Percentiles rank a stretch among this genome's conserved stretches.
phyloP scores from a whole-genome alignment of 2,888 invertebrate species.

The Cheilosia pagana region DNA sequence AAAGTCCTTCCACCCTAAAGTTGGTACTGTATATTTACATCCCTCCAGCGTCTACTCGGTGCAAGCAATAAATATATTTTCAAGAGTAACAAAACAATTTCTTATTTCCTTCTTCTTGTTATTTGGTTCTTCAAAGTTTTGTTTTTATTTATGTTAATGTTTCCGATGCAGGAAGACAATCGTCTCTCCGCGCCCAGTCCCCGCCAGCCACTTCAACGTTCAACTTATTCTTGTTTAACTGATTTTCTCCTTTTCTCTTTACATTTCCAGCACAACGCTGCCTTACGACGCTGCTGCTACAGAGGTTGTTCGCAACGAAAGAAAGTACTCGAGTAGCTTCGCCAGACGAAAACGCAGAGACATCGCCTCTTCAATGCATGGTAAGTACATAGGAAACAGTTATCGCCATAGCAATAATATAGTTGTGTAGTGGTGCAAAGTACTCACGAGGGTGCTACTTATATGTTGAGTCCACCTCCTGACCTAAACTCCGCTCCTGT shows the following conservation, averaged over 20 bases:
- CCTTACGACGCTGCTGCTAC: constrained; percentile 49
- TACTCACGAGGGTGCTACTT: constrained; percentile 37
- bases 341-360: constrained; percentile 79
- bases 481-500: constrained; percentile 3
- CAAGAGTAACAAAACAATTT: constrained; percentile 34
- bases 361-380: constrained; percentile 81
- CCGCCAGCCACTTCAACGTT: not conserved
- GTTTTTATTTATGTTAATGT: constrained; percentile 61
- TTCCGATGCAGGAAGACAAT: constrained; percentile 11
- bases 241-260: constrained; percentile 25
- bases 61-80: constrained; percentile 1
- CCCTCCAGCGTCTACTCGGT: no score
- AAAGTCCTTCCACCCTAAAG: no score
- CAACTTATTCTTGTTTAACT: constrained; percentile 48
- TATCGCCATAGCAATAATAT: not conserved
- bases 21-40: no score
- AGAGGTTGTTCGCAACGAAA: constrained; percentile 66
- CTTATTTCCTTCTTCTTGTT: not conserved
- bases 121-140: constrained; percentile 5
- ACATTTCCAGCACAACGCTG: constrained; percentile 62
- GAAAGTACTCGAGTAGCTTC: constrained; percentile 72
- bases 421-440: constrained; percentile 25
- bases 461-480: constrained; percentile 7
- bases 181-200: not conserved
- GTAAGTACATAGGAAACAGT: constrained; percentile 76